Base-by-base conservation (phyloP, 2,797 vertebrate species). In the Semaprochilodus insignis region DNA sequence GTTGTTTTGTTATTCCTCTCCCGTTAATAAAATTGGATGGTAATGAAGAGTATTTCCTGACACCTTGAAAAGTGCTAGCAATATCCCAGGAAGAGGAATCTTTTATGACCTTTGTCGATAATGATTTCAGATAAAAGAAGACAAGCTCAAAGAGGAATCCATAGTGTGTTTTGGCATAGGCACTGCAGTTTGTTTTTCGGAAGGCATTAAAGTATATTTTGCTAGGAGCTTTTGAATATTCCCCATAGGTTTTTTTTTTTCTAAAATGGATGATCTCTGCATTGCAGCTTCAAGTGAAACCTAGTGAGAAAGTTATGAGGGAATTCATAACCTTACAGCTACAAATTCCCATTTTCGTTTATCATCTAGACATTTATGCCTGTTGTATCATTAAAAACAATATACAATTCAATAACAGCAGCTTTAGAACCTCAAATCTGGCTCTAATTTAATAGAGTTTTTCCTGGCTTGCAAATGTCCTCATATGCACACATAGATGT, bases 261-360 rank as follows among this genome's bases (percentile, higher is more conserved):
- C 3, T n/a, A 48, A 62, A 69, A 44, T 23, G 34, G 31, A 81
- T 66, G 40, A 0, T 14, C 8, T 78, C 4, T 57, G 15, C 40
- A 31, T 52, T 27, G 34, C 48, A 17, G 34, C 62, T 67, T 67
- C 16, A 67, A 59, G 36, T 21, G 31, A 69, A 17, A 57, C 0
- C 6, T 6, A 67, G 23, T 15, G 6, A 34, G n/a, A 17, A 23
- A 27, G 34, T 51, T 59, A 76, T 80, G 59, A 54, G n/a, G 25
- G 31, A 23, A 62, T 73, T 75, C 63, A 70, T 77, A 71, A 82
- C 48, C 11, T 71, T 65, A 51, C 34, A 34, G 57, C 19, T 71
- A 31, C 55, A 77, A 51, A 25, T 48, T 60, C 14, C 23, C 15
- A 13, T 62, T 70, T 62, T n/a, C 25, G 36, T 67, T 74, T 59